Evolutionary conservation across 1,140 invertebrate species (phyloP).

Genomic region (Paracyclopina nana): DNA sequence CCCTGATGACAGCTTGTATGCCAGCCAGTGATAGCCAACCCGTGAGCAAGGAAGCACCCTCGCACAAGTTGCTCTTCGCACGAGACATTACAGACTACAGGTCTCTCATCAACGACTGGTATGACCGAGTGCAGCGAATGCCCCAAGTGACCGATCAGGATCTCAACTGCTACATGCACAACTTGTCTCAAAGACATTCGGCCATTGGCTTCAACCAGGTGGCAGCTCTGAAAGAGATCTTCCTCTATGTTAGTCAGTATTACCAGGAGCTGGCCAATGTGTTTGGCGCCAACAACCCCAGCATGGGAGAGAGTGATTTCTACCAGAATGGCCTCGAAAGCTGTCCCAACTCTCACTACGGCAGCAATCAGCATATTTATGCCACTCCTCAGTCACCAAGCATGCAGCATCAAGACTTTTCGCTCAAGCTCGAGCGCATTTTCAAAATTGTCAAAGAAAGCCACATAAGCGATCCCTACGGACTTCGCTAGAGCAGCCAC

Average conservation of each 20-base stretch:
- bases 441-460: no score
- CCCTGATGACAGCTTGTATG: slow-evolving; percentile 63
- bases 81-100: slow-evolving; percentile 53
- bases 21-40: neutral
- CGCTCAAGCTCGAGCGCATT: no score
- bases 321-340: no score
- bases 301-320: no score
- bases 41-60: slow-evolving; percentile 84
- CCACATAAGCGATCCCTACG: no score
- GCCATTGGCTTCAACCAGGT: slow-evolving; percentile 76
- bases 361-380: no score
- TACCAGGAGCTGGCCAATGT: no score
- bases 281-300: no score
- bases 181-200: slow-evolving; percentile 59
- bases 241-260: slow-evolving; percentile 83
- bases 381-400: no score
- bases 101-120: slow-evolving; percentile 62
- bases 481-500: no score
- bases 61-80: slow-evolving; percentile 79
- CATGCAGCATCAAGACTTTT: no score
- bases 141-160: slow-evolving; percentile 78
- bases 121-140: slow-evolving; percentile 55
- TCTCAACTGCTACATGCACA: slow-evolving; percentile 74
- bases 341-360: no score
- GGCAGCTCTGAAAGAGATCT: slow-evolving; percentile 74